Percentiles rank a stretch among this genome's conserved stretches.
Conservation (phyloP, 2,113 vertebrate genomes). For the Irena cyanogastra region DNA sequence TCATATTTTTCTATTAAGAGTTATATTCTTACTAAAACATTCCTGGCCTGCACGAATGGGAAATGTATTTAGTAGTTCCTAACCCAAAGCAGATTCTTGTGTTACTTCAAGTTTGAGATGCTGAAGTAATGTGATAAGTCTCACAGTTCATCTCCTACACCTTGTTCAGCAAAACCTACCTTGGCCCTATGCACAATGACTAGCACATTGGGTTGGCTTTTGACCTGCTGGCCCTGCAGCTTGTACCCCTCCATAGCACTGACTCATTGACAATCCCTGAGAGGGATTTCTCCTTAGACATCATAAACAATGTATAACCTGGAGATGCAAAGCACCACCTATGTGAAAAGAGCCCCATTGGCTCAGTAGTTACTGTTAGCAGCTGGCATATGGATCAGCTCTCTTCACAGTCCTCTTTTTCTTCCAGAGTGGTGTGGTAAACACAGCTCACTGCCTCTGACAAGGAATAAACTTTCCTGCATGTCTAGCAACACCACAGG, state of each 20-base stretch:
- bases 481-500: background rate
- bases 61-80: background rate
- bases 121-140: background rate
- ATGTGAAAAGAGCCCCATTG: background rate
- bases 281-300: background rate
- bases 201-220: background rate
- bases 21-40: background rate
- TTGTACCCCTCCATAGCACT: too few species aligned
- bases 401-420: background rate
- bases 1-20: background rate
- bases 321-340: background rate
- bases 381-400: background rate
- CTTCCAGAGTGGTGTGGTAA: background rate
- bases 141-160: background rate
- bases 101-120: background rate
- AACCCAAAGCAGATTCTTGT: background rate
- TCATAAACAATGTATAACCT: background rate
- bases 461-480: background rate
- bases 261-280: accelerated
- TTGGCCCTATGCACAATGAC: background rate
- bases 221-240: background rate
- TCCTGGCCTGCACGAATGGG: background rate
- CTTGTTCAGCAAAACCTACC: background rate
- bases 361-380: background rate
- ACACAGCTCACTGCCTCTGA: background rate